phyloP scores from a whole-genome alignment of 2,113 vertebrate species.

The Proterorhinus semilunaris region DNA sequence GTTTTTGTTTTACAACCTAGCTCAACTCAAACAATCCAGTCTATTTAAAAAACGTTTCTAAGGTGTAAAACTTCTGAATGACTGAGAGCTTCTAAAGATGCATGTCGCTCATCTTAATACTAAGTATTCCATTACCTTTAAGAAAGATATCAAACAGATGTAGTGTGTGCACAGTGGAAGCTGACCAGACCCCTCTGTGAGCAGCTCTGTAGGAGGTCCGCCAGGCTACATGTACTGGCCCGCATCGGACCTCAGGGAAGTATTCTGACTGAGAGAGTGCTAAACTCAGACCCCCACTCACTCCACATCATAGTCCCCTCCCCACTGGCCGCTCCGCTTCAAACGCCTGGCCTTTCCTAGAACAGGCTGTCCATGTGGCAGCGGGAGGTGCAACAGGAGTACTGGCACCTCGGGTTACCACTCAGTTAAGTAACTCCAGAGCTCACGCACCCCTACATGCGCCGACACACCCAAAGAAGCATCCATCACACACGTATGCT shows the following conservation, averaged over 20 bases:
- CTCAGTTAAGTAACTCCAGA: constrained; percentile 54
- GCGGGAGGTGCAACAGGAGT: constrained; percentile 65
- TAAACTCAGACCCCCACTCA: constrained; percentile 63
- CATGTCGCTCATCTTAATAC: not conserved
- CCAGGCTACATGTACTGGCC: constrained; percentile 34
- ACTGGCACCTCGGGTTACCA: constrained; percentile 69
- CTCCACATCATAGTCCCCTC: constrained; percentile 61
- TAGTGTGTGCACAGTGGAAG: constrained; percentile 27
- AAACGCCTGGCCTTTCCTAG: constrained; percentile 78
- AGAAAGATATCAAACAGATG: not conserved
- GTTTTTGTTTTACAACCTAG: too few relatives aligned
- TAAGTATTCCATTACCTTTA: not conserved
- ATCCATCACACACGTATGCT: constrained; percentile 23
- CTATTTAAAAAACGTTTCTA: too few relatives aligned
- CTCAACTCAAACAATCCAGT: too few relatives aligned
- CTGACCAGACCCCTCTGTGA: constrained; percentile 14
- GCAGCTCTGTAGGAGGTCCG: constrained; percentile 31
- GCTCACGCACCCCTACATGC: constrained; percentile 36
- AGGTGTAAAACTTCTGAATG: too few relatives aligned
- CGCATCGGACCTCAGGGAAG: constrained; percentile 20
- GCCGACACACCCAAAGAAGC: constrained; percentile 44
- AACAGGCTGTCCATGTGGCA: constrained; percentile 71
- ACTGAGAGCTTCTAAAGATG: not conserved
- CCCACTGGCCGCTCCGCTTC: constrained; percentile 70
- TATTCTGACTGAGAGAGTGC: constrained; percentile 50